Percentiles rank a stretch among this genome's conserved stretches.
These are phyloP conservation scores for Formica aserva DNA, from an alignment of 2,888 invertebrate species.

Conservation along the genomic window DNA sequence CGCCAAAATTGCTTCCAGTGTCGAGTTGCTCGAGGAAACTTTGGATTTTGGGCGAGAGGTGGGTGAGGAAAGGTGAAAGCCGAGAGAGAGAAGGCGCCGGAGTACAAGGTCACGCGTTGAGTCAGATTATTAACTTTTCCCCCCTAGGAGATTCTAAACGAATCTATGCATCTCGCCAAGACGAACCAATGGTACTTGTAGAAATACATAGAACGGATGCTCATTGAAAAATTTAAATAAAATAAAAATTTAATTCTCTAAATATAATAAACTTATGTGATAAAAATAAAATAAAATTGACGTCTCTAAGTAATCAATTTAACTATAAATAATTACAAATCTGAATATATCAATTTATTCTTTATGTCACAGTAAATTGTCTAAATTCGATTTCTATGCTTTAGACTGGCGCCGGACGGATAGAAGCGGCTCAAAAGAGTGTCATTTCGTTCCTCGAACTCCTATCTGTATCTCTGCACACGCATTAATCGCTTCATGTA, in stretches of 20 bases:
- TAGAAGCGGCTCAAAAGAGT: slow-evolving; percentile 14
- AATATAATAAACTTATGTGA: background rate
- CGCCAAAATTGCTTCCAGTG: slow-evolving; percentile 85
- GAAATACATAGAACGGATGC: background rate
- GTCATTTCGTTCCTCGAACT: slow-evolving; percentile 23
- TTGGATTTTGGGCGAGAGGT: slow-evolving; percentile 81
- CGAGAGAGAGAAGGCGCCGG: slow-evolving; percentile 68
- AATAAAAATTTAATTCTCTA: background rate
- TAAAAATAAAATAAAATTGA: background rate
- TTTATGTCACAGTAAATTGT: background rate
- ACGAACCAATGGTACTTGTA: background rate
- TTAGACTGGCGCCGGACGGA: background rate
- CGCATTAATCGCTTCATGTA: slow-evolving; percentile 75
- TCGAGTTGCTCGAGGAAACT: slow-evolving; percentile 83
- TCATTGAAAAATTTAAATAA: background rate
- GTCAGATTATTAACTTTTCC: slow-evolving; percentile 85
- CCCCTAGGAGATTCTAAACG: slow-evolving; percentile 70
- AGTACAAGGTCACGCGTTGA: slow-evolving; percentile 85
- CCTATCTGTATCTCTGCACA: slow-evolving; percentile 63
- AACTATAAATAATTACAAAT: background rate
- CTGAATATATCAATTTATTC: background rate
- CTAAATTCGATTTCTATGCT: background rate
- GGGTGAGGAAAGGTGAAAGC: slow-evolving; percentile 72
- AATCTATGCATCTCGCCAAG: slow-evolving; percentile 47
- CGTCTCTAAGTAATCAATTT: background rate